Evolutionary conservation across 2,113 vertebrate genomes (phyloP).

Genomic region (Sigmodon hispidus): DNA sequence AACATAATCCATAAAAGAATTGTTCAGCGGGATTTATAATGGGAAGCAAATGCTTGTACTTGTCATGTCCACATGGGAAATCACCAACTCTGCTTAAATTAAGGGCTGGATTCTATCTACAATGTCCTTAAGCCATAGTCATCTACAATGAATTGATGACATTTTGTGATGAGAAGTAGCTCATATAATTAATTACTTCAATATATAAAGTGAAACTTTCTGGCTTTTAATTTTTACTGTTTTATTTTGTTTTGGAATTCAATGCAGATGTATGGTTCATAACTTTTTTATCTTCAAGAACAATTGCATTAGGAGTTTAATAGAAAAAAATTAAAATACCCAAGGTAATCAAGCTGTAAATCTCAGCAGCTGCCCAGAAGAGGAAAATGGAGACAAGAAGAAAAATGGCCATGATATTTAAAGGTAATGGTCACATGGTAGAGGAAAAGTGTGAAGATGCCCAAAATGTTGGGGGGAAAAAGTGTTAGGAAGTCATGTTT

Average conservation of each 20-base stretch:
- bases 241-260: neutral
- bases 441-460: neutral
- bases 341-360: neutral
- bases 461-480: neutral
- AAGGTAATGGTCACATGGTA: neutral
- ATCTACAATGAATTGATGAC: neutral
- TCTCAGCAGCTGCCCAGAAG: neutral
- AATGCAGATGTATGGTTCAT: neutral
- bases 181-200: neutral
- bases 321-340: neutral
- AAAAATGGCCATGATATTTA: neutral
- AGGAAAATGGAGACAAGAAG: neutral
- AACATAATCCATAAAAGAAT: neutral
- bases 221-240: neutral
- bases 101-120: neutral
- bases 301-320: neutral
- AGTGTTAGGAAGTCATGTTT: neutral
- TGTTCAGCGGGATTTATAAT: neutral
- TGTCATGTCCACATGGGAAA: neutral
- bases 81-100: neutral
- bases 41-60: neutral
- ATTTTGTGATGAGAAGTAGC: neutral
- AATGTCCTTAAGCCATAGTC: neutral
- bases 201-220: neutral
- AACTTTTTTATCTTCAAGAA: neutral